phyloP scores from a whole-genome alignment of 2,797 vertebrate genomes.

The Gadopsis marmoratus region DNA sequence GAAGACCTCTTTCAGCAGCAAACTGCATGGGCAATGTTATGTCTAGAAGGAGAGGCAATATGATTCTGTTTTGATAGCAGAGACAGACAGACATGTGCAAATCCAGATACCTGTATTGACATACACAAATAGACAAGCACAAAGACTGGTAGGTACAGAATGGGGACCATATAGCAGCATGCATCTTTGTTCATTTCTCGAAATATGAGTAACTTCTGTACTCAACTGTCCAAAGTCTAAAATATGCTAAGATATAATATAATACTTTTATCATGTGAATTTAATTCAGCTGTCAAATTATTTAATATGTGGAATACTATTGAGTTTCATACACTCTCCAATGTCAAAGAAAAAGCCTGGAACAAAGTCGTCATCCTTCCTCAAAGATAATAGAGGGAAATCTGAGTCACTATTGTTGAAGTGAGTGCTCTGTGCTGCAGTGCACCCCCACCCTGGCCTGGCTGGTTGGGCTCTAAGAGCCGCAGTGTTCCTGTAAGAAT shows the following conservation, averaged over 20 bases:
- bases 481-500: conserved; percentile 78
- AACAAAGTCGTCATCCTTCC: conserved; percentile 42
- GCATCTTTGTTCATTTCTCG: conserved; percentile 1
- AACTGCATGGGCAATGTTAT: conserved; percentile 59
- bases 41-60: conserved; percentile 56
- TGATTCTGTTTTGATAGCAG: conserved; percentile 61
- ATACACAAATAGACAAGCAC: conserved; percentile 8
- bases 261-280: neutral
- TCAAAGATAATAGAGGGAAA: conserved; percentile 64
- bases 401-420: conserved; percentile 65
- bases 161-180: neutral
- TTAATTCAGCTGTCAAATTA: conserved; percentile 9
- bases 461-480: conserved; percentile 74
- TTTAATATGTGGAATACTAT: neutral
- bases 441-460: conserved; percentile 74
- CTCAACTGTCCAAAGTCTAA: neutral
- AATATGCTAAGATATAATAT: neutral
- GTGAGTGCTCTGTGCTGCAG: conserved; percentile 75
- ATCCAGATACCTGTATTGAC: conserved; percentile 26
- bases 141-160: conserved; percentile 1
- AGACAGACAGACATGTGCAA: conserved; percentile 17
- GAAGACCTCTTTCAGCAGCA: conserved; percentile 59
- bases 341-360: conserved; percentile 23
- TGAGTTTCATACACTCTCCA: conserved; percentile 6
- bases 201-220: neutral